phyloP scores from a whole-genome alignment of 2,888 invertebrate species.

The Agonum fuliginosum region DNA sequence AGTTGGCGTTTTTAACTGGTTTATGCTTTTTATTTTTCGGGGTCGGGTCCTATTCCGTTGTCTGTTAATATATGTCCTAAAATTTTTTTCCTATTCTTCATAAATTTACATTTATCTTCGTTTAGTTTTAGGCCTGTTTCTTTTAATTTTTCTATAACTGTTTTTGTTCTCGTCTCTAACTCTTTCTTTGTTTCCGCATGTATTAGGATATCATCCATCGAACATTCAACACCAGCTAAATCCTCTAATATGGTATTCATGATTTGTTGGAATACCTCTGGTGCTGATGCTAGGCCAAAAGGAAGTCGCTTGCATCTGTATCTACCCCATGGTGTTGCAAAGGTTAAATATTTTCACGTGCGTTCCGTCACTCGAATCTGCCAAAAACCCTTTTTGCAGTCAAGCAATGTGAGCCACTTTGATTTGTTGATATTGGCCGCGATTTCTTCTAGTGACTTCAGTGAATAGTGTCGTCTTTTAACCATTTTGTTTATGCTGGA shows the following conservation, averaged over 20 bases:
- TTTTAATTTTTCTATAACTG: conserved; percentile 61
- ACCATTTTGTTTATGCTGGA: no score
- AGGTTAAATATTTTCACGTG: not conserved
- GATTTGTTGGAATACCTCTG: conserved; percentile 63
- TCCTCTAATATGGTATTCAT: conserved; percentile 61
- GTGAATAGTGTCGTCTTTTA: not conserved
- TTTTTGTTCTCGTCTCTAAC: conserved; percentile 61
- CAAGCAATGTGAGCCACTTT: not conserved
- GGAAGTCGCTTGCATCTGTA: conserved; percentile 63
- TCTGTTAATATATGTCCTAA: conserved; percentile 10
- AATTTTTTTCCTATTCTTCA: conserved; percentile 33
- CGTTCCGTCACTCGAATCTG: not conserved
- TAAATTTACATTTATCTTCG: conserved; percentile 62
- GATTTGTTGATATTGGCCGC: not conserved
- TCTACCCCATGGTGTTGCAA: not conserved
- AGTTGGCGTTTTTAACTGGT: conserved; percentile 33
- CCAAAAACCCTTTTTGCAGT: not conserved
- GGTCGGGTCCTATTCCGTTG: conserved; percentile 2
- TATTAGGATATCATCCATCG: conserved; percentile 65
- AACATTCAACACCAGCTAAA: conserved; percentile 61
- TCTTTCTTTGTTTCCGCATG: conserved; percentile 62
- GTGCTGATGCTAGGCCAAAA: conserved; percentile 64
- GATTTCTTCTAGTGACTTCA: not conserved
- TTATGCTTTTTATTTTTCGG: conserved; percentile 40
- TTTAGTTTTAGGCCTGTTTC: conserved; percentile 64